A percentile compares a stretch with the other conserved stretches of the same genome.
Conservation (phyloP, 2,797 vertebrate genomes). For the Uromys caudimaculatus region DNA sequence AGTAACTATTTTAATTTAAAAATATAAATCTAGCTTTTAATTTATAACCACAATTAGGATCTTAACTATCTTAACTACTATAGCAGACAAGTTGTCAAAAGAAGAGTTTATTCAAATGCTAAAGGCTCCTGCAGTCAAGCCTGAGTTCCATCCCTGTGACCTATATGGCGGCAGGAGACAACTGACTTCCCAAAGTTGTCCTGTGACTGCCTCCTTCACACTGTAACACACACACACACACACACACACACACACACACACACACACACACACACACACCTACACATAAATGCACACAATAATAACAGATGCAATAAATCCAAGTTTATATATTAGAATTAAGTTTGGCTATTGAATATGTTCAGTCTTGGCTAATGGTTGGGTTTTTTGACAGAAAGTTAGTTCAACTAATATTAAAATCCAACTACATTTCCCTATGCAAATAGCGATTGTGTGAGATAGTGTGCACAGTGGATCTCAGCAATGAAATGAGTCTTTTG, state of each 20-base stretch:
- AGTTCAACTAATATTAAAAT: conserved; percentile 1
- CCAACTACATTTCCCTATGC: background rate
- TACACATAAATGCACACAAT: background rate
- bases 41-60: background rate
- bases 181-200: background rate
- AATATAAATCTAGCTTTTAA: conserved; percentile 36
- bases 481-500: conserved; percentile 8
- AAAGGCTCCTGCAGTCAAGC: background rate
- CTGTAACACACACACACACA: background rate
- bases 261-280: background rate
- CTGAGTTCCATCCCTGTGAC: background rate
- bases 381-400: background rate
- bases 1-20: conserved; percentile 44
- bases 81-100: background rate
- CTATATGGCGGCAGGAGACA: no score
- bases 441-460: background rate
- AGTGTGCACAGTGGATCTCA: background rate
- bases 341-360: background rate
- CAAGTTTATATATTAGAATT: conserved; percentile 26
- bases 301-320: no score
- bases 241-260: no score
- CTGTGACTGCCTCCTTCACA: background rate
- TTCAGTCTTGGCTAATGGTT: background rate
- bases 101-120: background rate
- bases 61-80: conserved; percentile 5